Percentiles rank a stretch among this genome's conserved stretches.
Evolutionary conservation across 2,797 vertebrate genomes (phyloP).

Genomic region (Propithecus perrieri): DNA sequence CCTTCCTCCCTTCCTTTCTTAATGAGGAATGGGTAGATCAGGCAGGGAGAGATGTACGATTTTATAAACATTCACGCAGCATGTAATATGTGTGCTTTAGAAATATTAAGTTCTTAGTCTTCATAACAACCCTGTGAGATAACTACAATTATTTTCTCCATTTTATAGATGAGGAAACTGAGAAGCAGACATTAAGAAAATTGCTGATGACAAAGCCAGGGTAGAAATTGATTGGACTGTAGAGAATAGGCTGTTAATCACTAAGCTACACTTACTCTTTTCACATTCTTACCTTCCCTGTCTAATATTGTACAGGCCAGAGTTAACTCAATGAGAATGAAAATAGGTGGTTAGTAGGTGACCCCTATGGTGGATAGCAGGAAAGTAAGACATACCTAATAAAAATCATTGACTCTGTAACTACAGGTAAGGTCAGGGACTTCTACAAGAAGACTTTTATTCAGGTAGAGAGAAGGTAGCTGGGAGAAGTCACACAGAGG

Average conservation of each 20-base stretch:
- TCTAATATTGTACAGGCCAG: background rate
- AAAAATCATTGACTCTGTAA: background rate
- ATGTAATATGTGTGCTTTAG: background rate
- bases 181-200: background rate
- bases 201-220: background rate
- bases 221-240: background rate
- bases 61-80: background rate
- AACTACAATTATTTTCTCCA: background rate
- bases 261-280: background rate
- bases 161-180: background rate
- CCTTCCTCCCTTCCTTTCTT: background rate
- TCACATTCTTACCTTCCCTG: background rate
- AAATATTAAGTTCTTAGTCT: background rate
- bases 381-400: background rate
- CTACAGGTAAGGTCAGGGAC: background rate
- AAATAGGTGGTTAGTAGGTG: background rate
- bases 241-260: background rate
- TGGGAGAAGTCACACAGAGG: slow-evolving; percentile 1
- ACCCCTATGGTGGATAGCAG: background rate
- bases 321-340: background rate
- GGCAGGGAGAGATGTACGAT: background rate
- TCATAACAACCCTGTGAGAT: background rate
- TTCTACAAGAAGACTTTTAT: background rate
- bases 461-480: background rate
- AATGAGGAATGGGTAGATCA: background rate